Base-by-base conservation (phyloP, 1,140 invertebrate species). In the Holcopasites calliopsidis region DNA sequence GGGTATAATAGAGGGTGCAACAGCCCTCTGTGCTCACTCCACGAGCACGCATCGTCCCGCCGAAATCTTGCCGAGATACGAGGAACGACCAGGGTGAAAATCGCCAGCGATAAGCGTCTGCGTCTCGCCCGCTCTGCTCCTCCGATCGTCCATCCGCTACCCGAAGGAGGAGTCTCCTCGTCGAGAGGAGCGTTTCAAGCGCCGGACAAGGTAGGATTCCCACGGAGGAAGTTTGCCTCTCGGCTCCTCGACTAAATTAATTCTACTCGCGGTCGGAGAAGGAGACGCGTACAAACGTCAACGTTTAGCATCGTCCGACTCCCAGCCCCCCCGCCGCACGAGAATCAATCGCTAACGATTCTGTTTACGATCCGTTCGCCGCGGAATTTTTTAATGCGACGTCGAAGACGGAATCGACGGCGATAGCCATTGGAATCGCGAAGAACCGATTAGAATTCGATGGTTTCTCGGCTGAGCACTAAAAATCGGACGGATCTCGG, bases 1-100 rank as follows among this genome's bases (percentile, higher is more conserved):
- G 79, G 87, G 84, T 91, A 91, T 90, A 90, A 91, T 88, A 90
- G 83, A 88, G 85, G 85, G 87, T 88, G 83, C 83, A 86, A 72
- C 86, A 84, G 85, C 82, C 86, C 80, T 86, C 80, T 69, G 64
- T 31, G 80, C 84, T 90, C 89, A 90, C 72, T 91, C 80, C 79
- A 78, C 69, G 74, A 76, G 73, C 75, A 83, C 77, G 68, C 81
- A 79, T 68, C 80, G 81, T 72, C 76, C 70, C 66, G 62, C 61
- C 50, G 47, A 69, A 88, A 85, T 79, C 68, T 52, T 31, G 1
- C 7, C 50, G 23, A 68, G 11, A 28, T n/a, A n/a, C n/a, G n/a
- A n/a, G n/a, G 8, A 16, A 13, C 31, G 10, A 21, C 38, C 44
- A 13, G 44, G 28, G 2, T 1, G 7, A 42, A 26, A 54, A 35